These are phyloP conservation scores for Drosophila mayri DNA, from an alignment of 1,140 invertebrate genomes.

Conservation along the genomic window DNA sequence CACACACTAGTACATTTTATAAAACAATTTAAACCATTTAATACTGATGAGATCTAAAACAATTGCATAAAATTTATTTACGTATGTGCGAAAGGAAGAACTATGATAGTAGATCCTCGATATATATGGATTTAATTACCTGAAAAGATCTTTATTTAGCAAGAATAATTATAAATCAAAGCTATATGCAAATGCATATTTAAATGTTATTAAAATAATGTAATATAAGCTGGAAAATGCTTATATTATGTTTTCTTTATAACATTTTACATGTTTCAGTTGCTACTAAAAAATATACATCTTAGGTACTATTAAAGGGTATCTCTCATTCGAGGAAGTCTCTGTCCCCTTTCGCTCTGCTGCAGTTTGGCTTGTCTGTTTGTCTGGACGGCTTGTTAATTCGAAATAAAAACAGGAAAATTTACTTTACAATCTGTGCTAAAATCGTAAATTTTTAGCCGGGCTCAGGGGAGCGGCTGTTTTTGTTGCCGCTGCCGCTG, in stretches of 20 bases:
- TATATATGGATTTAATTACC: background rate
- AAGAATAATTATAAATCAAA: background rate
- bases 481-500: background rate
- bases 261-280: background rate
- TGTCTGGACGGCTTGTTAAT: slow-evolving; percentile 73
- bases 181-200: background rate
- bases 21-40: background rate
- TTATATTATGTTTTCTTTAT: background rate
- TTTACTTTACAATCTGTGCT: slow-evolving; percentile 83
- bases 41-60: background rate
- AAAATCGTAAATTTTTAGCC: slow-evolving; percentile 81
- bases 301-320: background rate
- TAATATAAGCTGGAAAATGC: background rate
- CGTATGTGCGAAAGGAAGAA: background rate
- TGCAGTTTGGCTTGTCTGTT: slow-evolving; percentile 39
- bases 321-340: background rate
- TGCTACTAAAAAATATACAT: too few species aligned
- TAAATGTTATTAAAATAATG: background rate
- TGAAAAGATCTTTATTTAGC: background rate
- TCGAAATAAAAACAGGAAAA: slow-evolving; percentile 83
- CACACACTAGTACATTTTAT: background rate
- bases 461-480: slow-evolving; percentile 65
- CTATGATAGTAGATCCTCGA: background rate
- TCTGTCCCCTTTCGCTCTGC: slow-evolving; percentile 19
- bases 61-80: background rate